Percentiles rank a stretch among this genome's conserved stretches.
Evolutionary conservation across 2,113 vertebrate genomes (phyloP).

Genomic region (Lepidothrix coronata): DNA sequence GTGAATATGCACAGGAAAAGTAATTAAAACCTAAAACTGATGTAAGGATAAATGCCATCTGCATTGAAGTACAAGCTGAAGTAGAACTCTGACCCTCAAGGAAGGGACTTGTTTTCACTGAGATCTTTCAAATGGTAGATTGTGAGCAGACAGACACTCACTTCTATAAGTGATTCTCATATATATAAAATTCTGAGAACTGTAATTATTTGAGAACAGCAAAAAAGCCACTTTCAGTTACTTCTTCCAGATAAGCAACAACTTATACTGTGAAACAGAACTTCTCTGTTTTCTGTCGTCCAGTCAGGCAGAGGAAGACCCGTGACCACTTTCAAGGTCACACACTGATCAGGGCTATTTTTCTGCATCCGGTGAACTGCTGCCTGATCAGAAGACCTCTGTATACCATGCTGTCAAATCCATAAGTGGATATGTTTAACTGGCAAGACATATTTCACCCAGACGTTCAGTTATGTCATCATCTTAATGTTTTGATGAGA

Average conservation of each 20-base stretch:
- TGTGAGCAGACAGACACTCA: background rate
- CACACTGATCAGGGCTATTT: background rate
- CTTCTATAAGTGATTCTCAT: background rate
- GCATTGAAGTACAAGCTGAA: background rate
- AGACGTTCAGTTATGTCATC: background rate
- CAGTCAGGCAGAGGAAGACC: background rate
- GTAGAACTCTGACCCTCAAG: background rate
- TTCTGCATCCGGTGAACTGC: conserved; percentile 11
- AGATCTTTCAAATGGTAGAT: background rate
- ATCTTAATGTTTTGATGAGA: background rate
- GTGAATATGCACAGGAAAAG: background rate
- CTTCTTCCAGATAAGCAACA: conserved; percentile 8
- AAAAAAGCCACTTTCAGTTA: background rate
- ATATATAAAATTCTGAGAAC: background rate
- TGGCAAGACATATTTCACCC: background rate
- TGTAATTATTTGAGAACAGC: background rate
- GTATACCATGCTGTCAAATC: conserved; percentile 10
- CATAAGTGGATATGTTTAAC: background rate
- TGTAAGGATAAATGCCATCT: background rate
- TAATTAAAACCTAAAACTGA: background rate
- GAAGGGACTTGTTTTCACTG: background rate
- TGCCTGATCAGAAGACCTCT: conserved; percentile 30
- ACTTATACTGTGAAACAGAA: conserved; percentile 26
- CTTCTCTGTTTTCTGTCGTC: background rate
- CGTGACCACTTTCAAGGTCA: conserved; percentile 39